phyloP scores from a whole-genome alignment of 2,888 invertebrate species.

The Acleris cristana region DNA sequence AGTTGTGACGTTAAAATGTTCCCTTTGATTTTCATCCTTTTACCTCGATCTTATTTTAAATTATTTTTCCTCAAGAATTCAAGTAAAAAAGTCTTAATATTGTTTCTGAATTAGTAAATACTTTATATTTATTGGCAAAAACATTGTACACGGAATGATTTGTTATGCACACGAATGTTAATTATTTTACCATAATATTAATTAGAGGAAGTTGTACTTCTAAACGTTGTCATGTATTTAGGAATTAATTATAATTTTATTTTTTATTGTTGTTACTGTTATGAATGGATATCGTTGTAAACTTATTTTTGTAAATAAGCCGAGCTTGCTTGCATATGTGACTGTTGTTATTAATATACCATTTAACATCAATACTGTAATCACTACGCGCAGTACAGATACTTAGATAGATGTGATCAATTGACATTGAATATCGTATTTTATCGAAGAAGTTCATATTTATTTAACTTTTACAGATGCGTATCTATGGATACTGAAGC shows the following conservation, averaged over 20 bases:
- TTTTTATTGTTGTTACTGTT: slow-evolving; percentile 44
- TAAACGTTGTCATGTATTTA: slow-evolving; percentile 50
- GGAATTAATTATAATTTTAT: slow-evolving; percentile 39
- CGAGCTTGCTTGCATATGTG: slow-evolving; percentile 82
- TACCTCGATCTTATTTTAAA: background rate
- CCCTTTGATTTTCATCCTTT: background rate
- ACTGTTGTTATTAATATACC: slow-evolving; percentile 77
- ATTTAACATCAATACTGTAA: slow-evolving; percentile 31
- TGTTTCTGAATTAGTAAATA: slow-evolving; percentile 29
- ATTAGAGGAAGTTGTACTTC: slow-evolving; percentile 13
- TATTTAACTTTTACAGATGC: no score
- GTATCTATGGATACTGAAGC: no score
- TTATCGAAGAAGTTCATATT: no score
- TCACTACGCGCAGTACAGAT: slow-evolving; percentile 62
- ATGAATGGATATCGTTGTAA: slow-evolving; percentile 55
- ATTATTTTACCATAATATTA: slow-evolving; percentile 13
- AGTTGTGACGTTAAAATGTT: background rate
- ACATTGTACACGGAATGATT: slow-evolving; percentile 54
- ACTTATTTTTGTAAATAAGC: slow-evolving; percentile 75
- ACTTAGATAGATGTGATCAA: slow-evolving; percentile 52
- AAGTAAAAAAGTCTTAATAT: background rate
- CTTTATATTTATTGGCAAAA: slow-evolving; percentile 79
- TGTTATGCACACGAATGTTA: slow-evolving; percentile 33
- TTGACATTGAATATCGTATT: no score
- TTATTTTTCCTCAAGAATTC: background rate